Conservation (phyloP, 2,797 vertebrate genomes). For the Pipistrellus pipistrellus region DNA sequence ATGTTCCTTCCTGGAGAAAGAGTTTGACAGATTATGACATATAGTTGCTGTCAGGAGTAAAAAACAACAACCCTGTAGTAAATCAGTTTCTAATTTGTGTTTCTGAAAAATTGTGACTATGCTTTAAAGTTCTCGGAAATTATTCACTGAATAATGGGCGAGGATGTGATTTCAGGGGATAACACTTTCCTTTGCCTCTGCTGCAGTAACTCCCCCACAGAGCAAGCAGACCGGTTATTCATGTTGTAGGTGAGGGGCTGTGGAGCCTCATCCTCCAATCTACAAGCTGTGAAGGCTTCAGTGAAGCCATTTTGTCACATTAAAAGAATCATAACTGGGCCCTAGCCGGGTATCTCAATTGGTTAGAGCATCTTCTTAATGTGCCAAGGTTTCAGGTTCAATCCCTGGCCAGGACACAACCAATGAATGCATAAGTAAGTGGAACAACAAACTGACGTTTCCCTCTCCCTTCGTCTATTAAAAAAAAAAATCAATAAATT, state of each 20-base stretch:
- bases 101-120: constrained; percentile 65
- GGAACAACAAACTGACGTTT: not conserved
- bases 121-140: constrained; percentile 34
- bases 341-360: not conserved
- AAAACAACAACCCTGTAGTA: constrained; percentile 62
- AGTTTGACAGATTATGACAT: constrained; percentile 63
- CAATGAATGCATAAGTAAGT: not conserved
- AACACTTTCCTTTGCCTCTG: not conserved
- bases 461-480: not conserved
- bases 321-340: not conserved
- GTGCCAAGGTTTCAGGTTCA: not conserved
- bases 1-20: not conserved
- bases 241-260: not conserved
- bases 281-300: not conserved
- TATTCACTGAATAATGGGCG: constrained; percentile 44
- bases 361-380: not conserved
- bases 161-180: not conserved
- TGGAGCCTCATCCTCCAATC: not conserved
- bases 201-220: not conserved
- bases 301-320: not conserved
- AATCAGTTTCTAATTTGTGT: constrained; percentile 80
- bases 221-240: not conserved
- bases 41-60: constrained; percentile 46
- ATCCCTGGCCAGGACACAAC: not conserved
- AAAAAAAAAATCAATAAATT: not conserved